A percentile compares a stretch with the other conserved stretches of the same genome.
Conservation (phyloP, 2,888 invertebrate species). For the Mactromeris polynyma region DNA sequence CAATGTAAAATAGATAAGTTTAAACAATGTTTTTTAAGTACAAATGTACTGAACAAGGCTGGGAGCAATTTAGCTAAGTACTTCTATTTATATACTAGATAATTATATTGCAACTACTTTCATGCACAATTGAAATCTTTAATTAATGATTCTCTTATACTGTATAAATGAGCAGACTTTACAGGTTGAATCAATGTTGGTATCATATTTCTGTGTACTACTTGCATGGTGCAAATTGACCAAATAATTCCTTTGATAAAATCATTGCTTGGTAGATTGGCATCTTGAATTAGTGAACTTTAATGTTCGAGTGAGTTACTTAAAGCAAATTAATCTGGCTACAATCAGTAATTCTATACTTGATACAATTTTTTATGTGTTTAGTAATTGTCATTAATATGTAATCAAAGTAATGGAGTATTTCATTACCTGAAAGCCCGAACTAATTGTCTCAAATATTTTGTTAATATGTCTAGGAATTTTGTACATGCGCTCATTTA, state of each 20-base stretch:
- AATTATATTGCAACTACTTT: not conserved
- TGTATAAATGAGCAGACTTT: not conserved
- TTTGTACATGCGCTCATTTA: not conserved
- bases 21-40: too few species aligned
- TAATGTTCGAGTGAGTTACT: not conserved
- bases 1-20: too few species aligned
- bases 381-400: not conserved
- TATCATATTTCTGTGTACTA: not conserved
- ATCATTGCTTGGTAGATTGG: not conserved
- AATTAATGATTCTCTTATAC: not conserved
- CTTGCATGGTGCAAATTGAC: not conserved
- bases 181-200: not conserved
- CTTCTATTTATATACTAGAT: not conserved
- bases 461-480: conserved; percentile 5
- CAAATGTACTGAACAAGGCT: too few species aligned
- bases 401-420: not conserved
- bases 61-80: too few species aligned
- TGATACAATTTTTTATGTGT: not conserved
- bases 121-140: not conserved
- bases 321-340: not conserved
- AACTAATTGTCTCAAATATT: not conserved
- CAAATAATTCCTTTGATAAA: not conserved
- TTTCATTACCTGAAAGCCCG: not conserved
- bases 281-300: not conserved
- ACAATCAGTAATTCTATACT: not conserved